A percentile compares a stretch with the other conserved stretches of the same genome.
Evolutionary conservation across 1,140 invertebrate species (phyloP).

Genomic region (Samia ricini): DNA sequence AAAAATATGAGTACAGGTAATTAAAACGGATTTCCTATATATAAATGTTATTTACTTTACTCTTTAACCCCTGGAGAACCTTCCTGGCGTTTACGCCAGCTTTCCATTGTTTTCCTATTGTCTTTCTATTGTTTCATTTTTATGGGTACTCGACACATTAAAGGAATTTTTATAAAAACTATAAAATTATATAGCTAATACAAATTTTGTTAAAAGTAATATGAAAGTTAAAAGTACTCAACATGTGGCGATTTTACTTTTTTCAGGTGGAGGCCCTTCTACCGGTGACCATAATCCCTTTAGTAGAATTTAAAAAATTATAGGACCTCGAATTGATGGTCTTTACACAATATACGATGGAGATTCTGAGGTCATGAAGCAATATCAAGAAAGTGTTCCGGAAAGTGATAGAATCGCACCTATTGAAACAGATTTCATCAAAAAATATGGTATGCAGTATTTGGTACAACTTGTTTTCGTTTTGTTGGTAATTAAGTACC

Average conservation of each 20-base stretch:
- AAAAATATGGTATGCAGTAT: neutral
- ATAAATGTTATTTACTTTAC: neutral
- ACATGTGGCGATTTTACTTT: too few relatives aligned
- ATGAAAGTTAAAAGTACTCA: too few relatives aligned
- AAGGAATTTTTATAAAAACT: too few relatives aligned
- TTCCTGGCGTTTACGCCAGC: too few relatives aligned
- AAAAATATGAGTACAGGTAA: neutral
- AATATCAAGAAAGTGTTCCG: neutral
- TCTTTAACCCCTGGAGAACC: too few relatives aligned
- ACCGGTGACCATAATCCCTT: neutral
- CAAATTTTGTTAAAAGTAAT: neutral
- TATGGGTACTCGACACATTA: too few relatives aligned
- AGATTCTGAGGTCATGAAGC: neutral
- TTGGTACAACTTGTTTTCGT: too few relatives aligned
- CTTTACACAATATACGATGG: neutral
- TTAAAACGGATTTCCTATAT: neutral
- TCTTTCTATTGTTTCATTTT: too few relatives aligned
- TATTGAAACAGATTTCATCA: neutral
- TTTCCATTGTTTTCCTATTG: too few relatives aligned
- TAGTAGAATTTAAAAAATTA: neutral
- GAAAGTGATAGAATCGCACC: neutral
- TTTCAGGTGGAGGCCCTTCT: neutral
- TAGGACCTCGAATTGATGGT: neutral
- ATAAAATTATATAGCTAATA: too few relatives aligned
- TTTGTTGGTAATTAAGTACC: too few relatives aligned